These are phyloP conservation scores for Prionailurus bengalensis DNA, from an alignment of 2,113 vertebrate species.

Conservation along the genomic window DNA sequence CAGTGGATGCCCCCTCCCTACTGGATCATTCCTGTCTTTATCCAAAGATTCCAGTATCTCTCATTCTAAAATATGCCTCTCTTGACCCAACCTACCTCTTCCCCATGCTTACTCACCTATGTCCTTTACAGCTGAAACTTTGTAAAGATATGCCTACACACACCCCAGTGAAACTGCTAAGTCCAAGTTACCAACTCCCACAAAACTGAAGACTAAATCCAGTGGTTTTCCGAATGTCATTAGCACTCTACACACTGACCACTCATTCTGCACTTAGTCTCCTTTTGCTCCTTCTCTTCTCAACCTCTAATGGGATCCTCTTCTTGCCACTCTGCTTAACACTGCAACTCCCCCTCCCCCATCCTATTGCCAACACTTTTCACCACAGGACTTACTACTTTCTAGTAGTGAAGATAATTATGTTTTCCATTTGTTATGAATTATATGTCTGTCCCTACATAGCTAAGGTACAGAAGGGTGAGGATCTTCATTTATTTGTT, in stretches of 20 bases:
- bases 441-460: neutral
- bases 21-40: neutral
- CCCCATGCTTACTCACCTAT: neutral
- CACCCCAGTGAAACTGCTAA: neutral
- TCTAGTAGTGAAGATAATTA: neutral
- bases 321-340: neutral
- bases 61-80: neutral
- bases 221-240: neutral
- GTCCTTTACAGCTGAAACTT: neutral
- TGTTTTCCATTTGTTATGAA: neutral
- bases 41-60: neutral
- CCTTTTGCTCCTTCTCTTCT: neutral
- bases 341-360: neutral
- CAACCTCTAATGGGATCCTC: neutral
- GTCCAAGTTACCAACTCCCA: neutral
- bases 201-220: neutral
- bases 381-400: neutral
- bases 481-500: neutral
- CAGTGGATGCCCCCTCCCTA: neutral
- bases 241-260: neutral
- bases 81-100: neutral
- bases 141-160: neutral
- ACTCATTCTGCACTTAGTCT: neutral
- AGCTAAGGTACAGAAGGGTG: neutral
- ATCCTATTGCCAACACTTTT: neutral